Percentiles rank a stretch among this genome's conserved stretches.
Conservation (phyloP, 2,888 invertebrate species). For the Drosophila borborema region DNA sequence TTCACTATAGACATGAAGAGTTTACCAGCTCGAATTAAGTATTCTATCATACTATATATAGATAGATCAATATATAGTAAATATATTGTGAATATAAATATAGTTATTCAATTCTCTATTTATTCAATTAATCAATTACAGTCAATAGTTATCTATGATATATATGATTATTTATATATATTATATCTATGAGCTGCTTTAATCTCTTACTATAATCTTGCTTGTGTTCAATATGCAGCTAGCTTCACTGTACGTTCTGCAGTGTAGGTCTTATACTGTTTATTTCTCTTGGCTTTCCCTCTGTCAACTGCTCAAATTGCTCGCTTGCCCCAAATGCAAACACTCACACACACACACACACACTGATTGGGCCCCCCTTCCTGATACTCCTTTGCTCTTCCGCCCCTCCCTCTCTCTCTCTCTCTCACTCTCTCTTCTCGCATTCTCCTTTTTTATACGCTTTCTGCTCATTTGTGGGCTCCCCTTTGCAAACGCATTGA, state of each 20-base stretch:
- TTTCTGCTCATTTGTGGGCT: conserved; percentile 11
- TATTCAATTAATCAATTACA: neutral
- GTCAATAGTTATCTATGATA: neutral
- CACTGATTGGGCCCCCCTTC: neutral
- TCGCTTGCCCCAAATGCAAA: conserved; percentile 10
- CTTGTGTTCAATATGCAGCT: neutral
- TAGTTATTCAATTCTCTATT: neutral
- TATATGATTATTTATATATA: too few relatives aligned
- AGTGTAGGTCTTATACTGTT: neutral
- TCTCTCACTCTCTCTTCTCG: neutral
- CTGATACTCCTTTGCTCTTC: neutral
- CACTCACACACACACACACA: neutral
- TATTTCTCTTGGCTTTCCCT: conserved; percentile 18
- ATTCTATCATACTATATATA: neutral
- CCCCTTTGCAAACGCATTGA: conserved; percentile 27
- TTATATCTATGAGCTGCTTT: too few relatives aligned
- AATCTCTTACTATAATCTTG: neutral
- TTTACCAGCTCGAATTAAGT: neutral
- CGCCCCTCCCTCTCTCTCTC: too few relatives aligned
- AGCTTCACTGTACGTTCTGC: conserved; percentile 1
- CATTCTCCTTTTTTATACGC: neutral
- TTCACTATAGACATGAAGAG: neutral
- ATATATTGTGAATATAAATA: neutral
- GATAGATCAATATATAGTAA: neutral
- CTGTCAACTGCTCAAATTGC: conserved; percentile 16